phyloP scores from a whole-genome alignment of 1,140 invertebrate genomes.

The Euwallacea similis region DNA sequence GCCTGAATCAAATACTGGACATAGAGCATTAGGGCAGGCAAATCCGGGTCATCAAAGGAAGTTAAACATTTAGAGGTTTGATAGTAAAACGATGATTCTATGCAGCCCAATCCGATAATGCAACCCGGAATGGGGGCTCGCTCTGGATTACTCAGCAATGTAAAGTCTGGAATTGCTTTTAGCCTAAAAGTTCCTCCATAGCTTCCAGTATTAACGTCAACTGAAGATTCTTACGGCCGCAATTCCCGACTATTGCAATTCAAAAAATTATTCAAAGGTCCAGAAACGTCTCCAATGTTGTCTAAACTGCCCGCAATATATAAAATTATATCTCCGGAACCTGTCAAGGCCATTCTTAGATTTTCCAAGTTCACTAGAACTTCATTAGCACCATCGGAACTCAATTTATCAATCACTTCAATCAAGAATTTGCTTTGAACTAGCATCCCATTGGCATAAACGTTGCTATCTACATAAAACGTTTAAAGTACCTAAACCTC shows the following conservation, averaged over 20 bases:
- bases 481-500: neutral
- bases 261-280: constrained; percentile 61
- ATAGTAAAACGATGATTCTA: constrained; percentile 77
- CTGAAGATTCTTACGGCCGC: neutral
- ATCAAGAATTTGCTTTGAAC: constrained; percentile 78
- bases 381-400: constrained; percentile 58
- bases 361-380: constrained; percentile 64
- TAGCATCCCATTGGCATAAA: constrained; percentile 68
- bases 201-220: too few species aligned
- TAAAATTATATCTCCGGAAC: constrained; percentile 63
- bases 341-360: constrained; percentile 64
- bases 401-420: constrained; percentile 63
- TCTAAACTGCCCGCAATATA: constrained; percentile 75
- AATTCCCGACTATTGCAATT: constrained; percentile 28
- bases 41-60: constrained; percentile 65
- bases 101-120: constrained; percentile 78
- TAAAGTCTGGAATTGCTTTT: constrained; percentile 57
- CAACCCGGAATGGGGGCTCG: constrained; percentile 51
- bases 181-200: constrained; percentile 27
- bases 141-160: constrained; percentile 51
- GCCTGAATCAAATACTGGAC: constrained; percentile 85
- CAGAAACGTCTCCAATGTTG: constrained; percentile 58
- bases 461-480: constrained; percentile 68
- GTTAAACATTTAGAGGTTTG: constrained; percentile 68
- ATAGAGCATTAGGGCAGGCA: constrained; percentile 75